Conservation (phyloP, 2,888 invertebrate genomes). For the Cistogaster globosa region DNA sequence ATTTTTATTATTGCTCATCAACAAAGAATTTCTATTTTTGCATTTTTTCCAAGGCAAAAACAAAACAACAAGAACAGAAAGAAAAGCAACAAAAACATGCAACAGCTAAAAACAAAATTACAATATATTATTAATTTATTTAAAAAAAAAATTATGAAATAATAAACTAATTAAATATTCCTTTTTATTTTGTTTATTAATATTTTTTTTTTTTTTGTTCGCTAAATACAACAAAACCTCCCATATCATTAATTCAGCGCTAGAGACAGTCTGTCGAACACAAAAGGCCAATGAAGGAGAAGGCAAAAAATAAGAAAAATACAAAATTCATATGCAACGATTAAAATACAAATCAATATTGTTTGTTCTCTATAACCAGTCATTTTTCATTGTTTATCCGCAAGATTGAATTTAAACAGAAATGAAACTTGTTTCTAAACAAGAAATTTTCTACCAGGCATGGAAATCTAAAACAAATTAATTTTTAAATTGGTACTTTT, state of each 20-base stretch:
- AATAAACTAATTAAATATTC: slow-evolving; percentile 70
- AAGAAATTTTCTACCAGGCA: slow-evolving; percentile 18
- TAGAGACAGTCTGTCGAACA: slow-evolving; percentile 1
- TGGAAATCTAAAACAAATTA: not conserved
- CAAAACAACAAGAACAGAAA: not conserved
- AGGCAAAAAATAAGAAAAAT: not conserved
- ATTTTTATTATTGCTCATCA: slow-evolving; percentile 5
- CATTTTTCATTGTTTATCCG: slow-evolving; percentile 64
- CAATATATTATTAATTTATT: slow-evolving; percentile 59
- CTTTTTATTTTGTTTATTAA: no score
- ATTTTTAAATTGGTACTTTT: no score
- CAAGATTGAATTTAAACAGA: slow-evolving; percentile 43
- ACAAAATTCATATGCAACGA: slow-evolving; percentile 23
- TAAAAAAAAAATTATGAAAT: slow-evolving; percentile 68
- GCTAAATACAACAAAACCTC: slow-evolving; percentile 22
- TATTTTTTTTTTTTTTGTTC: slow-evolving; percentile 4
- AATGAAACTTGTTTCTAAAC: slow-evolving; percentile 63
- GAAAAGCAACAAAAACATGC: not conserved
- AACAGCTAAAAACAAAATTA: not conserved
- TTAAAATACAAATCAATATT: slow-evolving; percentile 36
- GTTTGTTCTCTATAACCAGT: slow-evolving; percentile 66
- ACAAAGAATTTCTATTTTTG: not conserved
- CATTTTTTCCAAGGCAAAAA: not conserved
- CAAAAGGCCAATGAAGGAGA: not conserved
- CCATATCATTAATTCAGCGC: slow-evolving; percentile 43